Percentiles rank a stretch among this genome's conserved stretches.
These are phyloP conservation scores for Trididemnum clinides DNA, from an alignment of 23 tunicate genomes.

Conservation along the genomic window DNA sequence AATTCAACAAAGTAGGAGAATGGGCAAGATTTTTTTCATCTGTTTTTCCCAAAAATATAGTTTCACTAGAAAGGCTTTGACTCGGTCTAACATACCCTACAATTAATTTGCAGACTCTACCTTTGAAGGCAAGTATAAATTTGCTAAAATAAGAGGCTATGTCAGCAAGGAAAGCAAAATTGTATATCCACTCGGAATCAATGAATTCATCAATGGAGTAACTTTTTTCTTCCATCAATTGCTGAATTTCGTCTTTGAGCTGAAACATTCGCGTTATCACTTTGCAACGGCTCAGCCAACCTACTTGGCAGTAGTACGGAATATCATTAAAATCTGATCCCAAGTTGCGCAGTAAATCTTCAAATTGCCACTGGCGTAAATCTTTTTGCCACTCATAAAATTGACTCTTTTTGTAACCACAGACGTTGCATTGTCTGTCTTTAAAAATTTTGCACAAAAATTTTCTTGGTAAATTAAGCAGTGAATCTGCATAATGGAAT, in stretches of 20 bases:
- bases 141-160: conserved; percentile 21
- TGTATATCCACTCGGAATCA: background rate
- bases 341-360: too few relatives aligned
- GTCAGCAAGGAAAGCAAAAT: too few relatives aligned
- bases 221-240: conserved; percentile 17
- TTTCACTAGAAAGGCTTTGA: conserved; percentile 44
- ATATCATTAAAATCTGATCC: conserved; percentile 59
- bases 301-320: conserved; percentile 29
- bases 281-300: conserved; percentile 47
- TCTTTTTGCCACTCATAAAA: too few relatives aligned
- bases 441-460: too few relatives aligned
- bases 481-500: too few relatives aligned
- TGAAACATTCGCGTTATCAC: conserved; percentile 47
- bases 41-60: conserved; percentile 45
- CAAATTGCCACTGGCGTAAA: too few relatives aligned
- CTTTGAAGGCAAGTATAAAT: background rate
- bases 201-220: conserved; percentile 26
- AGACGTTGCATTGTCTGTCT: too few relatives aligned
- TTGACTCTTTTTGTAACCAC: too few relatives aligned
- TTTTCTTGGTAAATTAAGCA: too few relatives aligned
- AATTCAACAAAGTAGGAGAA: too few relatives aligned
- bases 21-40: conserved; percentile 63
- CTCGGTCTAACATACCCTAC: conserved; percentile 43
- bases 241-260: conserved; percentile 56
- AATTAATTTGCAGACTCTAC: background rate